Percentiles rank a stretch among this genome's conserved stretches.
These are phyloP conservation scores for Drosophila paulistorum DNA, from an alignment of 1,140 invertebrate species.

Conservation along the genomic window DNA sequence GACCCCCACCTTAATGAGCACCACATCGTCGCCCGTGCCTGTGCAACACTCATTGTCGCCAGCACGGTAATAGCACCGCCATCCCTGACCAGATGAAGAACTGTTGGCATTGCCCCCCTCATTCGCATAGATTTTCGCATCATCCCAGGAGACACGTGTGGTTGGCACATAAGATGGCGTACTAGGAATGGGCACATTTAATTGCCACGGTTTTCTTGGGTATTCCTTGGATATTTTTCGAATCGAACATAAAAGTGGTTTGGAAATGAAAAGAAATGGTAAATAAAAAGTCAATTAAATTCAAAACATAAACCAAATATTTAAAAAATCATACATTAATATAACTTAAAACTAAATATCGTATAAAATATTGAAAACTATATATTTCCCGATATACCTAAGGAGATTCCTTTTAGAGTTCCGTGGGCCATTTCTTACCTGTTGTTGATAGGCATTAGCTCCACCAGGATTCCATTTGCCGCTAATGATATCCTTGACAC, in stretches of 20 bases:
- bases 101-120: conserved; percentile 27
- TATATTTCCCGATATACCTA: background rate
- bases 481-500: conserved; percentile 96
- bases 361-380: background rate
- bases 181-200: conserved; percentile 73
- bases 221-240: conserved; percentile 46
- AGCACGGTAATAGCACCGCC: conserved; percentile 77
- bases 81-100: conserved; percentile 1
- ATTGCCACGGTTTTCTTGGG: conserved; percentile 74
- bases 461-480: conserved; percentile 87
- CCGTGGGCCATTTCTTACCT: conserved; percentile 50
- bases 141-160: conserved; percentile 80
- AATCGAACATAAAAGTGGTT: background rate
- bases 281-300: conserved; percentile 30
- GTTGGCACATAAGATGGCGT: conserved; percentile 81
- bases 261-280: background rate
- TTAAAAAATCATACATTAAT: conserved; percentile 20
- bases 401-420: too few species aligned
- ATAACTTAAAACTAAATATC: background rate
- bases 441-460: conserved; percentile 77
- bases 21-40: conserved; percentile 80
- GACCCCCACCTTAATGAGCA: conserved; percentile 81
- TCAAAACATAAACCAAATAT: background rate
- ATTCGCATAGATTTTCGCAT: conserved; percentile 77
- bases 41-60: conserved; percentile 79